Base-by-base conservation (phyloP, 2,888 invertebrate species). In the Thereva nobilitata region DNA sequence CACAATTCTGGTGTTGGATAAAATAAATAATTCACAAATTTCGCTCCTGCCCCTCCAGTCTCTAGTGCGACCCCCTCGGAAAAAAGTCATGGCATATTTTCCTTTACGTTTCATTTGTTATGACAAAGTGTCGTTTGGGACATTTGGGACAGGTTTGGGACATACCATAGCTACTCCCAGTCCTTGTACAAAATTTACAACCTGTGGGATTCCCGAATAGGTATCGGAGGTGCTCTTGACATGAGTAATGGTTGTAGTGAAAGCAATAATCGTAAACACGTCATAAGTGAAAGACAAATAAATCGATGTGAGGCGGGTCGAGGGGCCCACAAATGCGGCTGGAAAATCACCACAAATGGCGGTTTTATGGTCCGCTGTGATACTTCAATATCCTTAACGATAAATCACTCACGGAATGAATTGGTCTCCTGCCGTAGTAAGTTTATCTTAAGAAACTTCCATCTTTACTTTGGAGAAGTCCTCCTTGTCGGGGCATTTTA, bases 211-310 rank as follows among this genome's bases (percentile, higher is more conserved):
- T 47, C 38, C 47, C 37, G 38, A 23, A 37, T 40, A 47, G 47
- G 45, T 45, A 49, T 59, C 49, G 23, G 59, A 59, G 47, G 49
- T 59, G 59, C 49, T 49, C 59, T 47, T 59, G 59, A 59, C 59
- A 59, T 59, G 59, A 59, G 59, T 59, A 49, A 59, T 59, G 59
- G 40, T 49, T 37, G 47, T 49, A 47, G 37, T 49, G 59, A 59
- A 49, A 49, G 59, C 59, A 37, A 59, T 59, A 59, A 59, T 59
- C 59, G 59, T 49, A 59, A 59, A 47, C 59, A 59, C 59, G 49
- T 59, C 59, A 59, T 49, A 59, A 56, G 56, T 56, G 37, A 49
- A 49, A 49, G 59, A 49, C 47, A 59, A 59, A 59, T 59, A 59
- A 59, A 59, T 59, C 59, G 49, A 49, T 12, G 49, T 47, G 37